Conservation (phyloP, 1,140 invertebrate species). For the Dendroctonus ponderosae region DNA sequence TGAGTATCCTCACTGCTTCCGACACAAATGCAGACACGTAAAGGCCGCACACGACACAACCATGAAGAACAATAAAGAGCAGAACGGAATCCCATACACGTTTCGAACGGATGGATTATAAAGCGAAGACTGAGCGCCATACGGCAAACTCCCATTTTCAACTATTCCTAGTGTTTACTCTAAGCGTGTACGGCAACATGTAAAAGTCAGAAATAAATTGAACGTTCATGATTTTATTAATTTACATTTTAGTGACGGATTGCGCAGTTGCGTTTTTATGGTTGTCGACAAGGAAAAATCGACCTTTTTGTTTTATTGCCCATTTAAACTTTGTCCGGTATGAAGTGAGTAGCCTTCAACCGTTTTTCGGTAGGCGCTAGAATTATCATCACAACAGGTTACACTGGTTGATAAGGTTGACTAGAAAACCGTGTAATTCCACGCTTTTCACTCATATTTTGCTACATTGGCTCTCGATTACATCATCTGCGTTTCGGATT, state of each 20-base stretch:
- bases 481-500: no score
- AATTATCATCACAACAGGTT: no score
- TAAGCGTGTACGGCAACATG: constrained; percentile 32
- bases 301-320: no score
- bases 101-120: constrained; percentile 24
- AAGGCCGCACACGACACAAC: neutral
- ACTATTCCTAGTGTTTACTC: constrained; percentile 38
- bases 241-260: constrained; percentile 28
- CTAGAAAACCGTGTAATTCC: no score
- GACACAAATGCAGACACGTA: neutral
- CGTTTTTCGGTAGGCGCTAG: no score
- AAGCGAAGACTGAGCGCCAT: constrained; percentile 26
- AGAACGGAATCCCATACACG: constrained; percentile 13
- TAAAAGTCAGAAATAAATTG: constrained; percentile 40
- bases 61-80: constrained; percentile 11
- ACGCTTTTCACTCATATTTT: no score
- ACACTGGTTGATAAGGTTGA: no score
- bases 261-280: constrained; percentile 20
- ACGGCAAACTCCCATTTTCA: constrained; percentile 31
- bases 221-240: constrained; percentile 34
- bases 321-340: no score
- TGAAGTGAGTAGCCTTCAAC: no score
- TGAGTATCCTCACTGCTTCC: no score
- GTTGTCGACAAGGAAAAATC: constrained; percentile 2
- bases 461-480: no score